These are phyloP conservation scores for Ctenosaura bakeri DNA, from an alignment of 2,797 vertebrate genomes.

Conservation along the genomic window DNA sequence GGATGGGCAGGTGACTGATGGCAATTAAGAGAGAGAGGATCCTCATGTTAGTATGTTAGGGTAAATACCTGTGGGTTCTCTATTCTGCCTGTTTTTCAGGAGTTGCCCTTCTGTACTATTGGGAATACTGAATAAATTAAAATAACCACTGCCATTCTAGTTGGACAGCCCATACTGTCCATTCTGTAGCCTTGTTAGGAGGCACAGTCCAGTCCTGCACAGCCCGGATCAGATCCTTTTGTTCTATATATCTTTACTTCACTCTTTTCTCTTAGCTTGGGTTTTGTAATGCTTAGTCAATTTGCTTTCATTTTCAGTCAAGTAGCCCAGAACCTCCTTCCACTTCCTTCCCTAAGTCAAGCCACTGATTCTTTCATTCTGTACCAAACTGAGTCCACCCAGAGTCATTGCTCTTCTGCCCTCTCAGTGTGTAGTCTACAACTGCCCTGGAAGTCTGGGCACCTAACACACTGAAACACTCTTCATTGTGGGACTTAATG, in stretches of 20 bases:
- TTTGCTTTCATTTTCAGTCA: background rate
- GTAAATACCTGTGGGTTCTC: background rate
- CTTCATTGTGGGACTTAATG: background rate
- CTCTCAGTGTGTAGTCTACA: too few relatives aligned
- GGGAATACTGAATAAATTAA: background rate
- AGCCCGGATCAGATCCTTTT: background rate
- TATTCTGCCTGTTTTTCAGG: too few relatives aligned
- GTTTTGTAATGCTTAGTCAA: background rate
- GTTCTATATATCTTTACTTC: background rate
- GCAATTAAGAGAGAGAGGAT: background rate
- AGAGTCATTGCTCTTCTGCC: background rate
- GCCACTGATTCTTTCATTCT: too few relatives aligned
- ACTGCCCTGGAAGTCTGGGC: background rate
- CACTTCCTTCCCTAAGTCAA: too few relatives aligned
- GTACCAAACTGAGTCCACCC: background rate
- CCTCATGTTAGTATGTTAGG: background rate
- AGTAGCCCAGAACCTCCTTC: too few relatives aligned
- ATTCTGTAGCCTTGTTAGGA: background rate
- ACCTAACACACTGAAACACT: background rate
- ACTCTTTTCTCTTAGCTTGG: background rate
- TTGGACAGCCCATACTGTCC: too few relatives aligned
- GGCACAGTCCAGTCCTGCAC: background rate
- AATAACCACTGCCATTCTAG: background rate
- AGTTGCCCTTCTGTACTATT: background rate
- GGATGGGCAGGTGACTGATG: background rate